phyloP scores from a whole-genome alignment of 1,140 invertebrate species.

The Myzus persicae region DNA sequence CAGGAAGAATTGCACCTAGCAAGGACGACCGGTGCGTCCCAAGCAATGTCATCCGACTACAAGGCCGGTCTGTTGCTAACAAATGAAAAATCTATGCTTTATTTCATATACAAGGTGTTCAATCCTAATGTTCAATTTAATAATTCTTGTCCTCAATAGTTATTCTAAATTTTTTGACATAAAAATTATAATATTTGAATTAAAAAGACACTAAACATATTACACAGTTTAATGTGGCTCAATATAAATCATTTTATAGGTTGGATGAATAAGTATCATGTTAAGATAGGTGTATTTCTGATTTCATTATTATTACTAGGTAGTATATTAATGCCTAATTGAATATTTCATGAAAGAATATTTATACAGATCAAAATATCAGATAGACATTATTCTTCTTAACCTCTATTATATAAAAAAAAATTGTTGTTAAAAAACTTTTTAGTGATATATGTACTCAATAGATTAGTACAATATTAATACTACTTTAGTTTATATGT shows the following conservation, averaged over 20 bases:
- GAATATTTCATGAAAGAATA: background rate
- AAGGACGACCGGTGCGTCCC: constrained; percentile 51
- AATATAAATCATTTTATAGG: background rate
- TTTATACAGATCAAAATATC: background rate
- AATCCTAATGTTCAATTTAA: constrained; percentile 16
- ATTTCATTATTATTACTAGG: background rate
- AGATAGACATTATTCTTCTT: background rate
- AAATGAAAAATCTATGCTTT: constrained; percentile 49
- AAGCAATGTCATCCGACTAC: constrained; percentile 57
- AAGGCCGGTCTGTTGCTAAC: constrained; percentile 42
- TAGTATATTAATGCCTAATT: background rate
- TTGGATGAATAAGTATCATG: background rate
- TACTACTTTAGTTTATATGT: background rate
- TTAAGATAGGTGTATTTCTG: background rate
- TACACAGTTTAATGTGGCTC: background rate
- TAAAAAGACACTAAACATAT: background rate
- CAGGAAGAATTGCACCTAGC: constrained; percentile 55
- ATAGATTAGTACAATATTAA: background rate
- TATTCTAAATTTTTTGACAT: background rate
- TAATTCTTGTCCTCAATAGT: background rate
- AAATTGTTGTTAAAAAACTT: background rate
- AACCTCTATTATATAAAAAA: background rate
- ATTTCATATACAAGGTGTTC: constrained; percentile 43
- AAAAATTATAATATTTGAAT: background rate
- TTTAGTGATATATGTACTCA: background rate